These are phyloP conservation scores for Sebastes cheni DNA, from an alignment of 2,797 vertebrate genomes.

Conservation along the genomic window DNA sequence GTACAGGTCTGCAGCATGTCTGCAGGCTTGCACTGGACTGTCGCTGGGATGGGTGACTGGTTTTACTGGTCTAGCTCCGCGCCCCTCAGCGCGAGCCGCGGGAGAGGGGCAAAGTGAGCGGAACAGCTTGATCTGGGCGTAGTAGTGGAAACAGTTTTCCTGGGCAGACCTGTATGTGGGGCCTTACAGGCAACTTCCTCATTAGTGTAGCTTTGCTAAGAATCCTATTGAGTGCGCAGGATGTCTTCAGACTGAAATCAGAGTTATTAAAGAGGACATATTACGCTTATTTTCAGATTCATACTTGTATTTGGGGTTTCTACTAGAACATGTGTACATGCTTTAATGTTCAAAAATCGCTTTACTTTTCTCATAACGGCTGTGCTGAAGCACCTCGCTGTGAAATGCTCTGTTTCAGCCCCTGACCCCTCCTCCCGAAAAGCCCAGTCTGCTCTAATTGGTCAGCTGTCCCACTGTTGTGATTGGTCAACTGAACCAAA, in stretches of 20 bases:
- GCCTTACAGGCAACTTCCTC: constrained; percentile 30
- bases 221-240: constrained; percentile 42
- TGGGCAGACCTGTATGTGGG: constrained; percentile 36
- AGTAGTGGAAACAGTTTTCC: constrained; percentile 54
- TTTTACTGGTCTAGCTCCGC: constrained; percentile 76
- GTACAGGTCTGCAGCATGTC: constrained; percentile 69
- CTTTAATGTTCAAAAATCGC: no score
- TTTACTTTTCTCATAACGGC: no score
- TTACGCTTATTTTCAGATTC: no score
- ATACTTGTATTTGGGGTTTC: no score
- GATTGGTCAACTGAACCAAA: no score
- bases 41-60: constrained; percentile 76
- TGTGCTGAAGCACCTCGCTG: no score
- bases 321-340: no score
- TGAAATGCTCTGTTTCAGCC: no score
- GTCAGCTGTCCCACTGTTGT: no score
- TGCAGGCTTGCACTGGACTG: constrained; percentile 71
- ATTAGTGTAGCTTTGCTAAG: constrained; percentile 28
- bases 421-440: no score
- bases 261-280: constrained; percentile 2
- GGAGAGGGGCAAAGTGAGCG: constrained; percentile 36
- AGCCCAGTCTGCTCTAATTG: no score
- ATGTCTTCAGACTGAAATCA: constrained; percentile 26
- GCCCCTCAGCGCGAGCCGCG: constrained; percentile 23
- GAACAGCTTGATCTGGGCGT: constrained; percentile 43